Evolutionary conservation across 2,113 vertebrate species (phyloP).

Genomic region (Misgurnus anguillicaudatus): DNA sequence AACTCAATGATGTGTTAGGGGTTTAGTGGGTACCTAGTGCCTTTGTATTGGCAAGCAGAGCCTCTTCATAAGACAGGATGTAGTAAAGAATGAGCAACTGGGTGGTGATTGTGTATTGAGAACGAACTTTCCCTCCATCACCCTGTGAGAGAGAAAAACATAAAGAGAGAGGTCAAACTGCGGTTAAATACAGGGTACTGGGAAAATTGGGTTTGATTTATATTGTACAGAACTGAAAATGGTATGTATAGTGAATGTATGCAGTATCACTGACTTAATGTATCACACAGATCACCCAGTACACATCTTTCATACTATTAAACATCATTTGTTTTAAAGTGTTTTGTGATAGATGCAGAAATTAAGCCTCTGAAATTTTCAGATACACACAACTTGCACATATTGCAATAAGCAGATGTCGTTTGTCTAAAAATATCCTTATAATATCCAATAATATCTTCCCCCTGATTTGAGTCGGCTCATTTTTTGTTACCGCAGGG

Average conservation of each 20-base stretch:
- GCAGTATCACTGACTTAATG: not conserved
- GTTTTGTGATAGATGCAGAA: not conserved
- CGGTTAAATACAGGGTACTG: not conserved
- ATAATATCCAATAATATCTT: not conserved
- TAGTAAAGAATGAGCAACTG: constrained; percentile 96
- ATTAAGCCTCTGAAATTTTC: not conserved
- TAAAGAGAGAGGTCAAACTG: constrained; percentile 29
- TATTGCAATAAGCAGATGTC: not conserved
- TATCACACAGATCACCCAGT: not conserved
- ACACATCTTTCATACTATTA: not conserved
- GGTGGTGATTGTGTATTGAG: constrained; percentile 88
- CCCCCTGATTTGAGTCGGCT: not conserved
- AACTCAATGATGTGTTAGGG: too few relatives aligned
- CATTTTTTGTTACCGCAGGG: not conserved
- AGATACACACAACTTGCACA: not conserved
- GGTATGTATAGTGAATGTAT: not conserved
- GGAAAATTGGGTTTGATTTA: constrained; percentile 15
- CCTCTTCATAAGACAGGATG: constrained; percentile 93
- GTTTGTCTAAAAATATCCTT: constrained; percentile 21
- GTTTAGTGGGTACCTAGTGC: constrained; percentile 77
- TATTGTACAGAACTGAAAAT: not conserved
- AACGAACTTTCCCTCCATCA: constrained; percentile 73
- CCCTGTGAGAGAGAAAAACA: constrained; percentile 65
- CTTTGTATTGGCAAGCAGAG: constrained; percentile 92
- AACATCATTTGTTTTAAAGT: not conserved